A percentile compares a stretch with the other conserved stretches of the same genome.
phyloP scores from a whole-genome alignment of 2,113 vertebrate genomes.

The Cacatua alba region DNA sequence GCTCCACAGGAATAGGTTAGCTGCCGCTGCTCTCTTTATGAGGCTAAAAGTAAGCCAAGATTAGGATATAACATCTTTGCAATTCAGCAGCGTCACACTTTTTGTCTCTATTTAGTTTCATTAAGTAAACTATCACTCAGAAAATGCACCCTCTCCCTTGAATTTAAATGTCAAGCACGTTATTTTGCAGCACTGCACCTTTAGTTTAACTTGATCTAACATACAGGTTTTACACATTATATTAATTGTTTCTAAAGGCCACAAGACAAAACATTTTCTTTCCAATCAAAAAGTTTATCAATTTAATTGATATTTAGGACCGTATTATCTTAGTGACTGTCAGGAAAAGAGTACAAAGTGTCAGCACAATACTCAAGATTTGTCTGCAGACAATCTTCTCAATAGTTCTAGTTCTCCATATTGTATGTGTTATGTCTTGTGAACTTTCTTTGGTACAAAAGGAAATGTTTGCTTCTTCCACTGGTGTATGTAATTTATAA shows the following conservation, averaged over 20 bases:
- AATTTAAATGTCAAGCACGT: background rate
- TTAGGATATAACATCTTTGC: background rate
- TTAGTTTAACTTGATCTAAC: background rate
- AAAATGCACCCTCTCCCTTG: background rate
- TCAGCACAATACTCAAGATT: background rate
- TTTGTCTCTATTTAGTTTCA: background rate
- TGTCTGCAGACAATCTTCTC: background rate
- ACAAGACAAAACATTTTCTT: constrained; percentile 50
- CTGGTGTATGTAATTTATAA: constrained; percentile 14
- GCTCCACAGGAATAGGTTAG: background rate
- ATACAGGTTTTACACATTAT: background rate
- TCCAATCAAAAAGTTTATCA: background rate
- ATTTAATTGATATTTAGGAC: background rate
- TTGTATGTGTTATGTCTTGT: constrained; percentile 57
- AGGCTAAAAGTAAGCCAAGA: background rate
- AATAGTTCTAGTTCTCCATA: constrained; percentile 20
- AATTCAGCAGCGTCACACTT: background rate
- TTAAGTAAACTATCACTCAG: background rate
- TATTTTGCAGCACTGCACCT: constrained; percentile 56
- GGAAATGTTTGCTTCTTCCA: constrained; percentile 71
- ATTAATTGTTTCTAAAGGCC: constrained; percentile 37
- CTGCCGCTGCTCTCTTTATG: background rate
- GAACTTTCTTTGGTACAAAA: constrained; percentile 59
- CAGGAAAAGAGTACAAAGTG: background rate
- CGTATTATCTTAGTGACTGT: background rate